These are phyloP conservation scores for Odocoileus hemionus DNA, from an alignment of 2,113 vertebrate genomes.

Conservation along the genomic window DNA sequence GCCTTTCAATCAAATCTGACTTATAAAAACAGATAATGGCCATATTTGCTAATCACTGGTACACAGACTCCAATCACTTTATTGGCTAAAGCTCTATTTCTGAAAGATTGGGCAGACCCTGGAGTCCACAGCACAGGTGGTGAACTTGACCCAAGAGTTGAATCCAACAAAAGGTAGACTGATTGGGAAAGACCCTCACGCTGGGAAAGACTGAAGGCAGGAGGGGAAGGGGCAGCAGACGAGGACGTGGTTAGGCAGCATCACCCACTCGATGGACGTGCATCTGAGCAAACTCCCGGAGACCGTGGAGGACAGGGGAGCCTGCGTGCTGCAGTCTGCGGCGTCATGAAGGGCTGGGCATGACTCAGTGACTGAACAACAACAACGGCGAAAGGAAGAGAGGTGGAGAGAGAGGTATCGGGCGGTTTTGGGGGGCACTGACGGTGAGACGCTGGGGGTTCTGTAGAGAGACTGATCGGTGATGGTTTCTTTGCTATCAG, in stretches of 20 bases:
- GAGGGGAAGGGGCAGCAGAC: neutral
- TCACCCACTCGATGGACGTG: neutral
- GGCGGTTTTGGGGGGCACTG: too few relatives aligned
- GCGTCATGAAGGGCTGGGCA: neutral
- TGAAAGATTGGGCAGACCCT: neutral
- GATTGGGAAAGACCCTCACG: neutral
- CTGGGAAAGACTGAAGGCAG: neutral
- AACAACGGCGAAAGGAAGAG: fast-evolving
- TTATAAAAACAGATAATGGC: neutral
- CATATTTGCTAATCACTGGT: neutral
- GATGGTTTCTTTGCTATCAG: neutral
- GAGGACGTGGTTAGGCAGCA: neutral
- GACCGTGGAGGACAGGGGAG: neutral
- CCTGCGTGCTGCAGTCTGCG: neutral
- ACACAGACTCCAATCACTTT: neutral
- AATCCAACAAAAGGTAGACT: neutral
- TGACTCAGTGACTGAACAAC: neutral
- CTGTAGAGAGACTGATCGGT: too few relatives aligned
- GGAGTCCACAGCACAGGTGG: neutral
- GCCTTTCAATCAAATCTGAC: neutral
- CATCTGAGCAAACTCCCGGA: neutral
- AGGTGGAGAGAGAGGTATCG: fast-evolving
- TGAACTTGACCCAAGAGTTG: neutral
- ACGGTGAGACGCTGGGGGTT: too few relatives aligned
- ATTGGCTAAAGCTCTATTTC: neutral